Base-by-base conservation (phyloP, 1,140 invertebrate species). In the Nebria ingens region DNA sequence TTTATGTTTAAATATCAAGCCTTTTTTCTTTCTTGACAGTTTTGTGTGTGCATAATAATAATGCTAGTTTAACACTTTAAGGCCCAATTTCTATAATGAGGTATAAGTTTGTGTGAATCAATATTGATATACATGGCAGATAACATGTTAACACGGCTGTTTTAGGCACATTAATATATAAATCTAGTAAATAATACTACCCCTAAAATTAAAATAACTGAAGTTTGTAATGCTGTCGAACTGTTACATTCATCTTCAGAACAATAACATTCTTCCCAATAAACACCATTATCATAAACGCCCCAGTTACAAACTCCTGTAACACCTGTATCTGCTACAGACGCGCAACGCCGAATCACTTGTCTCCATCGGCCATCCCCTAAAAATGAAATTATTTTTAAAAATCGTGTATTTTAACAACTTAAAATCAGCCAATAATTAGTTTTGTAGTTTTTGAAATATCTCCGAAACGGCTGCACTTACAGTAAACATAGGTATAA, bases 191-290 rank as follows among this genome's bases (percentile, higher is more conserved):
- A n/a, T n/a, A n/a, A n/a, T n/a, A n/a, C n/a, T n/a, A n/a, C n/a
- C n/a, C 6, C 6, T 45, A 45, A 45, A 4, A 17, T 17, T 6
- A 45, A 45, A 12, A 17, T 17, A 12, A 17, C 15, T 12, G 40
- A 45, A 3, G 40, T 45, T 17, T 6, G 6, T 45, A 45, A 9
- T 45, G 9, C 17, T 45, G 40, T 58, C 0, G 74, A 66, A 9
- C 64, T 63, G 70, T 95, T 96, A 65, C 92, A 96, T 58, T 83
- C 82, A 68, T 95, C 90, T 57, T 84, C 79, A 0, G 89, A 87
- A 70, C 92, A 96, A 63, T 93, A 95, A 66, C 92, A 96, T 68
- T 94, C 89, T 69, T 96, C 89, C 91, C 91, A 96, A 65, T 93
- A 96, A 0, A 91, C 87, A 2, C 91, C 91, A 65, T 95, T 94